Conservation (phyloP, 2,113 vertebrate genomes). For the Emydura subglobosa region DNA sequence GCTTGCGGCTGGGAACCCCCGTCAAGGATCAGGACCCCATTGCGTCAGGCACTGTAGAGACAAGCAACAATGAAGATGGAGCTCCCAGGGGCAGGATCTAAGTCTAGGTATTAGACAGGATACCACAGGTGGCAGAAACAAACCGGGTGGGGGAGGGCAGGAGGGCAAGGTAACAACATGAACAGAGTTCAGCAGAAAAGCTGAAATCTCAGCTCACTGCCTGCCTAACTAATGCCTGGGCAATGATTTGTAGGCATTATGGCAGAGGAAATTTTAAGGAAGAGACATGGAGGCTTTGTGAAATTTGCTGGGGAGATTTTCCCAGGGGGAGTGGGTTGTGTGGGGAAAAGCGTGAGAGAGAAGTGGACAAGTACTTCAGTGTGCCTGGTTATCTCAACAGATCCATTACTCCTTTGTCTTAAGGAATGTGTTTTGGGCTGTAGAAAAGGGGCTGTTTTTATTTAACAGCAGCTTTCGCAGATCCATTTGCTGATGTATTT, state of each 20-base stretch:
- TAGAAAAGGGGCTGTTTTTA: background rate
- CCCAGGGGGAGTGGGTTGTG: background rate
- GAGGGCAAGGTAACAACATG: background rate
- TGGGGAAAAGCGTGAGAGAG: background rate
- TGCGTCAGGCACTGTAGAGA: background rate
- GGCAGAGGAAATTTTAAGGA: background rate
- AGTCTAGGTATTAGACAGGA: background rate
- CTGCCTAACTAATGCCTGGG: background rate
- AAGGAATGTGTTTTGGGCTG: background rate
- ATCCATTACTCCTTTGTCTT: background rate
- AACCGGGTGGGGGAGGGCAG: background rate
- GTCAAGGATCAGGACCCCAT: background rate
- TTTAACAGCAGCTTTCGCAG: conserved; percentile 29
- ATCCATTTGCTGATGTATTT: background rate
- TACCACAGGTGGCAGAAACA: background rate
- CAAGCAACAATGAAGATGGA: background rate
- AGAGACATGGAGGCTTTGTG: background rate
- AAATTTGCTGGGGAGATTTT: background rate
- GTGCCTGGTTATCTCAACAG: background rate
- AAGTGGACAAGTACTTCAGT: conserved; percentile 20
- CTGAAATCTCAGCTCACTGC: background rate
- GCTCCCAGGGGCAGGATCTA: background rate
- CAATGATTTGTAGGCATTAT: background rate
- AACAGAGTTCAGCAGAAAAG: background rate
- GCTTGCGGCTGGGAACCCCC: background rate